These are phyloP conservation scores for Furnarius figulus DNA, from an alignment of 2,113 vertebrate species.

Conservation along the genomic window DNA sequence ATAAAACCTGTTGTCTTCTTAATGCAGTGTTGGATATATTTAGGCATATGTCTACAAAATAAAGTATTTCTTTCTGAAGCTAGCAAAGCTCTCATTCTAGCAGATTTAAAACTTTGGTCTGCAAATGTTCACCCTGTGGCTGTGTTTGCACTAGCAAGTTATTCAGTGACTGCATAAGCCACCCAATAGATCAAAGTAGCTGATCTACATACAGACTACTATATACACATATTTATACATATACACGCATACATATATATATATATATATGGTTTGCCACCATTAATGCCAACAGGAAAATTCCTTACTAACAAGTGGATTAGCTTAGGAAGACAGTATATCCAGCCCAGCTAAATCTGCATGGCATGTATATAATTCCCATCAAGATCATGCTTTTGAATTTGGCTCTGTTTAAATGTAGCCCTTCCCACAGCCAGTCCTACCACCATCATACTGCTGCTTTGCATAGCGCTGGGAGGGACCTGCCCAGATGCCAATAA, in stretches of 20 bases:
- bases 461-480: neutral
- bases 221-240: neutral
- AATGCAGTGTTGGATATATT: slow-evolving; percentile 14
- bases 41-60: neutral
- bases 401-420: neutral
- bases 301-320: neutral
- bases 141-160: neutral
- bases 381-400: neutral
- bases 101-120: neutral
- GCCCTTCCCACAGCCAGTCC: neutral
- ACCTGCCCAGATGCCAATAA: neutral
- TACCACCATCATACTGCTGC: rapidly evolving
- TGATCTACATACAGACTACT: neutral
- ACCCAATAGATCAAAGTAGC: neutral
- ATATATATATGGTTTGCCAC: neutral
- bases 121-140: neutral
- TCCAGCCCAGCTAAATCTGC: neutral
- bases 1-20: neutral
- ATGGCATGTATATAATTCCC: neutral
- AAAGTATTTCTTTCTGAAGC: neutral
- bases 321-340: neutral
- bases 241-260: rapidly evolving
- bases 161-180: neutral
- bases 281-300: neutral
- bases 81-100: neutral